phyloP scores from a whole-genome alignment of 1,140 invertebrate species.

The Drosophila elegans region DNA sequence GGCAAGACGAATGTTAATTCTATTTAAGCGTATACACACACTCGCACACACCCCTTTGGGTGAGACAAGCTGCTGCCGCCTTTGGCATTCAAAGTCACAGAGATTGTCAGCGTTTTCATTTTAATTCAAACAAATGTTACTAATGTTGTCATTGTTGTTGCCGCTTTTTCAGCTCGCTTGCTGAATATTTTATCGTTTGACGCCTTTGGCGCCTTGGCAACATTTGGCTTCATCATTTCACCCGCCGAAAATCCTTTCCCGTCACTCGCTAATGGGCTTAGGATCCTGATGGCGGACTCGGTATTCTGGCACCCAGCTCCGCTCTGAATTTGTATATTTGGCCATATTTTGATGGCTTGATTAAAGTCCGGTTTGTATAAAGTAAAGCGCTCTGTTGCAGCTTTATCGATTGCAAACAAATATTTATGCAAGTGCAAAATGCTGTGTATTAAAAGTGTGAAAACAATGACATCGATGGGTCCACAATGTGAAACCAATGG shows the following conservation, averaged over 20 bases:
- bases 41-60: constrained; percentile 3
- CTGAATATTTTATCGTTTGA: constrained; percentile 83
- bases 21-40: constrained; percentile 64
- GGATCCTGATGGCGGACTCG: constrained; percentile 1
- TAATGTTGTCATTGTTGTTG: constrained; percentile 79
- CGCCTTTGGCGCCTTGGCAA: constrained; percentile 75
- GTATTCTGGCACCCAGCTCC: neutral
- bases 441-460: constrained; percentile 58
- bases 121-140: constrained; percentile 84
- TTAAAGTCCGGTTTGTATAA: constrained; percentile 39
- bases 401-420: constrained; percentile 21
- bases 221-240: constrained; percentile 73
- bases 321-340: constrained; percentile 45
- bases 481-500: constrained; percentile 34
- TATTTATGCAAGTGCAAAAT: constrained; percentile 65
- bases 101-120: constrained; percentile 82
- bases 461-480: constrained; percentile 28
- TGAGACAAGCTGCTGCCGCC: constrained; percentile 60
- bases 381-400: constrained; percentile 11
- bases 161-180: constrained; percentile 48
- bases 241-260: constrained; percentile 71
- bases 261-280: constrained; percentile 67
- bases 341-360: constrained; percentile 53
- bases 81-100: constrained; percentile 79
- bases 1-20: constrained; percentile 82